Evolutionary conservation across 53 echinoderm and acorn worm genomes (phyloP).

Genomic region (Paracentrotus lividus): DNA sequence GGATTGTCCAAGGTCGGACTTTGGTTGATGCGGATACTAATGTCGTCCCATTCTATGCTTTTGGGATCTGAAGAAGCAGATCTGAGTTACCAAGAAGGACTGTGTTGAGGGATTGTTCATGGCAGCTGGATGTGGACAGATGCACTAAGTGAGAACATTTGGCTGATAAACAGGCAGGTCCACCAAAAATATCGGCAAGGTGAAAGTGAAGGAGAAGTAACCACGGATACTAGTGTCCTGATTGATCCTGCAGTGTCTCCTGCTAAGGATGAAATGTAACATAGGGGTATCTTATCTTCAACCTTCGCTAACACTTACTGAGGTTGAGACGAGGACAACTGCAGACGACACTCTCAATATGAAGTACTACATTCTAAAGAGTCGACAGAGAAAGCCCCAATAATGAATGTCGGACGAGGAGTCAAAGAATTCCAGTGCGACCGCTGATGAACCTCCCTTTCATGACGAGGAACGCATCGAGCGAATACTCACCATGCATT

Average conservation of each 20-base stretch:
- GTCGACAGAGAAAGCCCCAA: neutral
- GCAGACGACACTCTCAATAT: neutral
- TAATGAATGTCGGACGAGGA: slow-evolving; percentile 74
- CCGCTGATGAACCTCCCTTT: neutral
- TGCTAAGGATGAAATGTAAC: neutral
- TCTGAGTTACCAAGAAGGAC: no score
- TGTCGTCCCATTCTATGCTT: no score
- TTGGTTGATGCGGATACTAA: no score
- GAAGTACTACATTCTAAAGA: no score
- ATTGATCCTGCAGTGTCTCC: neutral
- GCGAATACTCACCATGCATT: neutral
- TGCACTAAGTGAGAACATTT: no score
- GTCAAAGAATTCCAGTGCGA: slow-evolving; percentile 65
- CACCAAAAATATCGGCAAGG: neutral
- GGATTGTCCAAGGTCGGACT: no score
- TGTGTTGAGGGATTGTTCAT: no score
- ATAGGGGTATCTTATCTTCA: neutral
- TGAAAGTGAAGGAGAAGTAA: slow-evolving; percentile 20
- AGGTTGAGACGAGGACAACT: neutral
- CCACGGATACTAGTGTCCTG: slow-evolving; percentile 64
- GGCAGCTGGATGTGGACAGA: no score
- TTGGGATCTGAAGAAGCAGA: no score
- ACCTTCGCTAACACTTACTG: neutral
- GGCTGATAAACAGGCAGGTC: neutral
- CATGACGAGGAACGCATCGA: no score